Base-by-base conservation (phyloP, 2,888 invertebrate genomes). In the Drosophila longiperda region DNA sequence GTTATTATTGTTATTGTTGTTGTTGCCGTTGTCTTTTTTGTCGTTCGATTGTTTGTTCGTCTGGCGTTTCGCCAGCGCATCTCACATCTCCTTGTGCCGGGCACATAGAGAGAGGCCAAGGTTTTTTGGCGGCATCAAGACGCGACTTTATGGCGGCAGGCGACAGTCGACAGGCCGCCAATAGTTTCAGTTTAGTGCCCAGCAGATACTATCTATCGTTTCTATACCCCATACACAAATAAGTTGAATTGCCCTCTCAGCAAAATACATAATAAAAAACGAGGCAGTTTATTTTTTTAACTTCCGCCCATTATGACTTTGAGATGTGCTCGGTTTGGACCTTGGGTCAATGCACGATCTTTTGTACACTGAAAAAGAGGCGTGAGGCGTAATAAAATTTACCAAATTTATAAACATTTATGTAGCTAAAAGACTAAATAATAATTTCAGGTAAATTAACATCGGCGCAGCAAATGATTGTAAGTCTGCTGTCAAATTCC, bases 141-240 rank as follows among this genome's bases (percentile, higher is more conserved):
- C 92, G 90, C 91, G 92, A 76, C 92, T 80, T 72, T 66, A 64
- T 84, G 92, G 87, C 91, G 85, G 54, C 71, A 79, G 80, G 76
- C 70, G 77, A 71, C 71, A 81, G 80, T 67, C 70, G 77, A 69
- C 75, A 78, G 73, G 77, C 80, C 76, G 78, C 73, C 78, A 87
- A 88, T 86, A 88, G 89, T 86, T 83, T 88, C 58, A 73, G 75
- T 78, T 88, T 80, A 68, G 72, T 66, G 71, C 68, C 61, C 73
- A 78, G 60, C 70, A 70, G 74, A 78, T 74, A 78, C 45, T 66
- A 68, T 66, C 42, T 70, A 48, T 45, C 48, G 33, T 32, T 62
- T 40, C 40, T 52, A 77, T 49, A 48, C 29, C 17, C 38, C 15
- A 59, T 59, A 49, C 12, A 26, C 40, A 61, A 40, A 60, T 59